Evolutionary conservation across 2,113 vertebrate genomes (phyloP).

Genomic region (Hoplias malabaricus): DNA sequence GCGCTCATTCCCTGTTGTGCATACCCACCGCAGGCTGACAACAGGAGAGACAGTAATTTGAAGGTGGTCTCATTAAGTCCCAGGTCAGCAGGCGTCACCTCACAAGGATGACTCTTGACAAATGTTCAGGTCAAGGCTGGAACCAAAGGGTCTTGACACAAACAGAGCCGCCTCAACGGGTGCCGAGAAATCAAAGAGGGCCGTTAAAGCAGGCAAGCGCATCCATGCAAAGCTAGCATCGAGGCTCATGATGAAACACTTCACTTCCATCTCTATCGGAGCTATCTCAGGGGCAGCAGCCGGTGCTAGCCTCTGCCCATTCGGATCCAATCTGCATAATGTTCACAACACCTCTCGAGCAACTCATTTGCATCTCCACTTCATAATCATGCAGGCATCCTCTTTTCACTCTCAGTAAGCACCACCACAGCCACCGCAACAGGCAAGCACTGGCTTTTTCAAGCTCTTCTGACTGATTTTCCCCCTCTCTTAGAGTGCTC

Average conservation of each 20-base stretch:
- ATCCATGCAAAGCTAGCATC: conserved; percentile 6
- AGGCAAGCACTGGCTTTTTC: neutral
- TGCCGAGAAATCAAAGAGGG: conserved; percentile 24
- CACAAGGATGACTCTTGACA: conserved; percentile 10
- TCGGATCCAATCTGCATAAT: conserved; percentile 19
- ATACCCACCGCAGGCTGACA: neutral
- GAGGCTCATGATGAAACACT: neutral
- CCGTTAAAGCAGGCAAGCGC: conserved; percentile 1
- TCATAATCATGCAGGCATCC: conserved; percentile 30
- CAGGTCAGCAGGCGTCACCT: conserved; percentile 17
- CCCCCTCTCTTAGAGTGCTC: neutral
- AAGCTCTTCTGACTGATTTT: neutral
- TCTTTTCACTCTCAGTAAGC: neutral
- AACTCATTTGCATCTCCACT: conserved; percentile 25
- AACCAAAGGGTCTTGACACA: neutral
- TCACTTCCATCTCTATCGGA: neutral
- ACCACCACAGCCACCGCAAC: neutral
- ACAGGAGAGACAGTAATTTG: neutral
- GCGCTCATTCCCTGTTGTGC: neutral
- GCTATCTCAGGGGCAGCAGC: neutral
- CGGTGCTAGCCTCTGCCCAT: neutral
- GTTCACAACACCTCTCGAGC: conserved; percentile 32
- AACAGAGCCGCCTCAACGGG: conserved; percentile 19
- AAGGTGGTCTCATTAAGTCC: conserved; percentile 36
- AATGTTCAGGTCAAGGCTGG: conserved; percentile 14